Conservation (phyloP, 1,140 invertebrate genomes). For the Druon quercuslanigerum region DNA sequence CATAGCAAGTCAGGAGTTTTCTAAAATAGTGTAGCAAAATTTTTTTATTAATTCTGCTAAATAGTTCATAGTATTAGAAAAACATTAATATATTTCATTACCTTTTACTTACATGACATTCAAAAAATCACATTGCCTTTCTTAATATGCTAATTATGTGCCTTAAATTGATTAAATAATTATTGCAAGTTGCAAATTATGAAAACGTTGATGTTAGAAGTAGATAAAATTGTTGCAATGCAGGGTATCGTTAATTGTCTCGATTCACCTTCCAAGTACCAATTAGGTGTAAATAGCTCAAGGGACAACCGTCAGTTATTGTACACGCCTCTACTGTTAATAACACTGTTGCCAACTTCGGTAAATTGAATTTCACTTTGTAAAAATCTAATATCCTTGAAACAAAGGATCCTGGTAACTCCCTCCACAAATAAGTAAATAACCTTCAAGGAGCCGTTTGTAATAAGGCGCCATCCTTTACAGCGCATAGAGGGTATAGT, state of each 20-base stretch:
- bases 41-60: too few relatives aligned
- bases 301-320: background rate
- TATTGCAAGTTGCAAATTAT: background rate
- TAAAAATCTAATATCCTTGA: slow-evolving; percentile 24
- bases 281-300: slow-evolving; percentile 18
- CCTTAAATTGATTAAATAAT: too few relatives aligned
- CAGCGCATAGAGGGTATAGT: slow-evolving; percentile 45
- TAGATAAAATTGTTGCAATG: background rate
- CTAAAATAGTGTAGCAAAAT: too few relatives aligned
- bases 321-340: slow-evolving; percentile 16
- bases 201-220: background rate
- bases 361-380: slow-evolving; percentile 8
- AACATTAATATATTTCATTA: too few relatives aligned
- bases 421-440: background rate
- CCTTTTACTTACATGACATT: too few relatives aligned
- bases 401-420: background rate
- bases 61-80: too few relatives aligned
- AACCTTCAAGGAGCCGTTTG: slow-evolving; percentile 1
- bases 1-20: too few relatives aligned
- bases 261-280: slow-evolving; percentile 5
- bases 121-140: too few relatives aligned
- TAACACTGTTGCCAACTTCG: slow-evolving; percentile 8
- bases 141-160: too few relatives aligned
- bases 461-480: slow-evolving; percentile 57
- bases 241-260: background rate